Conservation (phyloP, 2,888 invertebrate species). For the Pheosia gnoma region DNA sequence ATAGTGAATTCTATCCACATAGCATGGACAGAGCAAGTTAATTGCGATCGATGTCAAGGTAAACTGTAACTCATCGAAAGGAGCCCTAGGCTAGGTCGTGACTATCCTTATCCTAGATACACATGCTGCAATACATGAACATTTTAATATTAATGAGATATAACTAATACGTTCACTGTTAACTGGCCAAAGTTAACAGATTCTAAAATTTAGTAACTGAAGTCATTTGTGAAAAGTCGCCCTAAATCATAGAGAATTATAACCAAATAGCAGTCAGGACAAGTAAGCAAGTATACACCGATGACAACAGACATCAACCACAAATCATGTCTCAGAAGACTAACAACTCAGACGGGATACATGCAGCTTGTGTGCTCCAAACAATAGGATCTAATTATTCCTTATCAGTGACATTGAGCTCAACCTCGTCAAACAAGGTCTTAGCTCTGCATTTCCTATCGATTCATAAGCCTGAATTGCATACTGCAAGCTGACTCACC, state of each 20-base stretch:
- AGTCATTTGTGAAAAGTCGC: too few relatives aligned
- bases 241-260: too few relatives aligned
- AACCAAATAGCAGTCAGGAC: too few relatives aligned
- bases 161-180: too few relatives aligned
- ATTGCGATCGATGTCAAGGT: constrained; percentile 1
- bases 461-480: not conserved
- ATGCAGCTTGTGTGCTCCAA: not conserved
- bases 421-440: not conserved
- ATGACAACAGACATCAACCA: too few relatives aligned
- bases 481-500: constrained; percentile 3
- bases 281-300: too few relatives aligned
- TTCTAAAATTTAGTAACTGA: too few relatives aligned
- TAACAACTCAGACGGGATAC: too few relatives aligned
- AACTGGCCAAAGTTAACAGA: too few relatives aligned
- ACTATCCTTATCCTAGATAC: constrained; percentile 3
- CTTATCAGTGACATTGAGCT: constrained; percentile 2
- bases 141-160: too few relatives aligned
- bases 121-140: too few relatives aligned
- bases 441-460: not conserved
- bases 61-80: not conserved
- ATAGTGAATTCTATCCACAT: not conserved
- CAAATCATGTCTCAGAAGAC: too few relatives aligned
- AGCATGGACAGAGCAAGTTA: not conserved
- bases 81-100: not conserved
- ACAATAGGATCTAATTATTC: not conserved